A percentile compares a stretch with the other conserved stretches of the same genome.
These are phyloP conservation scores for Stylophora pistillata DNA, from an alignment of 64 coral and sea anemone species.

Conservation along the genomic window DNA sequence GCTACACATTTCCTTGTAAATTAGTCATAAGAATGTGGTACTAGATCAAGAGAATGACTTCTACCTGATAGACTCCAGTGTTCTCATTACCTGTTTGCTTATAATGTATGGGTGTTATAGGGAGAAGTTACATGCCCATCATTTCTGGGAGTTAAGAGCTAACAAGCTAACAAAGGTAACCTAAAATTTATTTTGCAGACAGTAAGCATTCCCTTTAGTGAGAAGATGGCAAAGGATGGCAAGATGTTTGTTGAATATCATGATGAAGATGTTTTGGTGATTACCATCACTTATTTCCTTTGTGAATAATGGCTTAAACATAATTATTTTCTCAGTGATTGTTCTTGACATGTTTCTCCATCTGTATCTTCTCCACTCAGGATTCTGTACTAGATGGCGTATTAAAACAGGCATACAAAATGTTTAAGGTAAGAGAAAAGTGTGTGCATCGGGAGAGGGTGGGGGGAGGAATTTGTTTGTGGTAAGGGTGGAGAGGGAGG, in stretches of 20 bases:
- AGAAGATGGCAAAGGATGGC: slow-evolving; percentile 88
- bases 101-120: too few relatives aligned
- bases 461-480: too few relatives aligned
- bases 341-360: background rate
- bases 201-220: slow-evolving; percentile 95
- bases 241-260: slow-evolving; percentile 86
- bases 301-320: background rate
- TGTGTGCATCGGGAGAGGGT: too few relatives aligned
- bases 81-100: too few relatives aligned
- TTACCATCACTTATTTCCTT: background rate
- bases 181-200: slow-evolving; percentile 60
- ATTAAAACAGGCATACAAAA: slow-evolving; percentile 93
- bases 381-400: slow-evolving; percentile 86
- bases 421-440: slow-evolving; percentile 82
- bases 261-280: slow-evolving; percentile 94
- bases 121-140: too few relatives aligned
- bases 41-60: too few relatives aligned
- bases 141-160: too few relatives aligned
- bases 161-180: background rate
- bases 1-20: too few relatives aligned
- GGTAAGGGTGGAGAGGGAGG: too few relatives aligned
- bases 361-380: slow-evolving; percentile 9
- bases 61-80: too few relatives aligned
- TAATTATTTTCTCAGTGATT: background rate
- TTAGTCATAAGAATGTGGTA: too few relatives aligned